phyloP scores from a whole-genome alignment of 1,140 invertebrate genomes.

The Holcopasites calliopsidis region DNA sequence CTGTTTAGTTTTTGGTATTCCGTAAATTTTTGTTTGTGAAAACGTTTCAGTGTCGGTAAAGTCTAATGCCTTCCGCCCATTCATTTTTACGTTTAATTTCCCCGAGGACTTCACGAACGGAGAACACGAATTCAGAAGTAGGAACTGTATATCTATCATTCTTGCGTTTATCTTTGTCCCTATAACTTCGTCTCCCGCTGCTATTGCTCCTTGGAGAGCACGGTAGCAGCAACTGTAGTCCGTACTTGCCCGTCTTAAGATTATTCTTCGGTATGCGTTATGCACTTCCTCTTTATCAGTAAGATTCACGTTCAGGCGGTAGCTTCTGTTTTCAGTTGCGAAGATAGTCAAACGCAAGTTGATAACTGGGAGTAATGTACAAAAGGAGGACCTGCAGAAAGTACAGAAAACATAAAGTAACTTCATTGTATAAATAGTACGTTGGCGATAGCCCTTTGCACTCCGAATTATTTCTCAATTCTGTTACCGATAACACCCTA shows the following conservation, averaged over 20 bases:
- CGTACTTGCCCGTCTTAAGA: background rate
- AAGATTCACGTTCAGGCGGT: background rate
- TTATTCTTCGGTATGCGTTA: slow-evolving; percentile 4
- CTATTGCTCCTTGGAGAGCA: slow-evolving; percentile 15
- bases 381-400: too few species aligned
- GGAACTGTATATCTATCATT: slow-evolving; percentile 19
- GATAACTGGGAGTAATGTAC: too few species aligned
- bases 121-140: background rate
- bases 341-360: too few species aligned
- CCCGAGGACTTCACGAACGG: background rate
- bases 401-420: too few species aligned
- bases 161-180: slow-evolving; percentile 22
- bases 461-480: too few species aligned
- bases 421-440: too few species aligned
- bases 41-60: too few species aligned
- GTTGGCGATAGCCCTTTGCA: too few species aligned
- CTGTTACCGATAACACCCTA: too few species aligned
- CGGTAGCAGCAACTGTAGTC: background rate
- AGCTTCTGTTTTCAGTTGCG: background rate
- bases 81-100: too few species aligned
- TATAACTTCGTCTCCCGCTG: slow-evolving; percentile 12
- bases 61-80: too few species aligned
- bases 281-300: background rate
- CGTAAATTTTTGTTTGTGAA: background rate
- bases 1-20: too few species aligned